These are phyloP conservation scores for Monodelphis domestica DNA, from an alignment of 2,797 vertebrate species.

Conservation along the genomic window DNA sequence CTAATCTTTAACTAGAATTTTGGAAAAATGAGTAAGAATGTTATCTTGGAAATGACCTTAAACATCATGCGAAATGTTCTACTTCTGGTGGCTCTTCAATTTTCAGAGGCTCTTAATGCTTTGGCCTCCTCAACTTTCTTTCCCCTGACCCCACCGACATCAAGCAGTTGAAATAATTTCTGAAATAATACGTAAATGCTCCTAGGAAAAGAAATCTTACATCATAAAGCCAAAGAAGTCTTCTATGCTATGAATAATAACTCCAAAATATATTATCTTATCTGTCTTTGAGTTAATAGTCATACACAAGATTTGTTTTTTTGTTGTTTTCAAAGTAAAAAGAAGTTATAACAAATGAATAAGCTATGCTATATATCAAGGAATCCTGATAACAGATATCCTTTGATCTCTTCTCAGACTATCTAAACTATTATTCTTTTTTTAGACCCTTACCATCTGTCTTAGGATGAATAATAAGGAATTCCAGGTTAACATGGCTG, in stretches of 20 bases:
- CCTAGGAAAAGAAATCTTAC: slow-evolving; percentile 8
- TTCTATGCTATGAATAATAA: background rate
- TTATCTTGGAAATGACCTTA: slow-evolving; percentile 4
- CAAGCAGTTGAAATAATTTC: background rate
- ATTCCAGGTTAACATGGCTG: no score
- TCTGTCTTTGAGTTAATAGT: slow-evolving; percentile 11
- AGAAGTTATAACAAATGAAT: background rate
- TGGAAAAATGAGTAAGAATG: background rate
- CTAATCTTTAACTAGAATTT: background rate
- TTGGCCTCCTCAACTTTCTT: background rate
- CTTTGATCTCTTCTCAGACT: background rate
- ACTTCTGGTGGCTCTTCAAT: background rate
- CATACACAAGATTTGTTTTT: background rate
- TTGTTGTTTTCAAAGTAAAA: background rate
- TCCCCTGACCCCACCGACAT: background rate
- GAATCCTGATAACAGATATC: background rate
- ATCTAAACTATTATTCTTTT: background rate
- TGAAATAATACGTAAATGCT: slow-evolving; percentile 13
- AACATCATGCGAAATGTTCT: background rate
- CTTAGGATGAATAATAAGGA: no score
- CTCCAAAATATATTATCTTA: background rate
- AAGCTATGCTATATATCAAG: background rate
- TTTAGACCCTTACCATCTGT: no score
- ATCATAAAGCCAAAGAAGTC: slow-evolving; percentile 15
- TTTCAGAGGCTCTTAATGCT: background rate